Evolutionary conservation across 2,888 invertebrate genomes (phyloP).

Genomic region (Polylopha cassiicola): DNA sequence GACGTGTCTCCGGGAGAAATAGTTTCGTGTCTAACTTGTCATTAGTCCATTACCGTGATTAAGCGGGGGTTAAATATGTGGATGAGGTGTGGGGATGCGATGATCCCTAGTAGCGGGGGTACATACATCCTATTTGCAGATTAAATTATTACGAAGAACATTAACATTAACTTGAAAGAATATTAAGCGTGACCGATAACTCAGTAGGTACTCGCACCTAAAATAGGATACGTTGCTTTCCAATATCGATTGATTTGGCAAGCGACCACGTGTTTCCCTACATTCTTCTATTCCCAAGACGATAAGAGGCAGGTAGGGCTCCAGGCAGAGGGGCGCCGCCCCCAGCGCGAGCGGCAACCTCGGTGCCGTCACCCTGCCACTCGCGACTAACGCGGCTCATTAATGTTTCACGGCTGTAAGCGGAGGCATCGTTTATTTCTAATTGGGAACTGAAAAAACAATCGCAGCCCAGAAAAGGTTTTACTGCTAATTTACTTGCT

Average conservation of each 20-base stretch:
- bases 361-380: slow-evolving; percentile 25
- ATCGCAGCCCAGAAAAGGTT: slow-evolving; percentile 50
- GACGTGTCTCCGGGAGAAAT: slow-evolving; percentile 30
- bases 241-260: no score
- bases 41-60: slow-evolving; percentile 69
- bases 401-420: slow-evolving; percentile 65
- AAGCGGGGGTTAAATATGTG: slow-evolving; percentile 34
- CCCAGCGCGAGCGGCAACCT: slow-evolving; percentile 4
- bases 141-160: no score
- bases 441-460: slow-evolving; percentile 68
- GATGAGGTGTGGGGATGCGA: background rate
- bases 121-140: background rate
- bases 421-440: slow-evolving; percentile 56
- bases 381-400: slow-evolving; percentile 51
- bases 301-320: no score
- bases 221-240: no score
- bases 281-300: slow-evolving; percentile 2
- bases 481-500: slow-evolving; percentile 49
- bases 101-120: background rate
- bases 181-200: no score
- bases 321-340: no score
- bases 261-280: no score
- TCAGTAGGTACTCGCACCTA: no score
- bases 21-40: slow-evolving; percentile 55
- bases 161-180: no score